Base-by-base conservation (phyloP, 1,140 invertebrate genomes). In the Danaus plexippus region DNA sequence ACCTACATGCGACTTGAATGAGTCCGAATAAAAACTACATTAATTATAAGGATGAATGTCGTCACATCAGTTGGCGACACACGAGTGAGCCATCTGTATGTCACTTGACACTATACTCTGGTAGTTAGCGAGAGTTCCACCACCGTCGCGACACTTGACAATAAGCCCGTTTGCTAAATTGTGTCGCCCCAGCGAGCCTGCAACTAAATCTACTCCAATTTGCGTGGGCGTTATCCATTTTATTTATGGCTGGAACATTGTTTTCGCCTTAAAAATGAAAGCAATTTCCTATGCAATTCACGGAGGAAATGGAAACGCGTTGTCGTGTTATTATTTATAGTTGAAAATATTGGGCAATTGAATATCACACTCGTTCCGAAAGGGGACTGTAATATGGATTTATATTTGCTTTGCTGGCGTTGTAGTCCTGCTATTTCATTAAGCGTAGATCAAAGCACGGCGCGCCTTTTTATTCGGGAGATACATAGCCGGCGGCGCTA, bases 81-180 rank as follows among this genome's bases (percentile, higher is more conserved):
- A 59, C 64, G 64, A 64, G 56, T 57, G 58, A 64, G 48, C 46
- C 58, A 49, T 64, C 66, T 70, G 66, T 73, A 72, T 69, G 67
- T 64, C 61, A 58, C 71, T 58, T 53, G 63, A 57, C 65, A 72
- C 69, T 70, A 66, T 63, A 59, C 54, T 52, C 50, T 51, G 42
- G 52, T 48, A 46, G 48, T 54, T 58, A 59, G 57, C 57, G 57
- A 22, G 49, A 32, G 50, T 51, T 50, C 57, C 62, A 51, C 45
- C 18, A 44, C 42, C 47, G 57, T 49, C 51, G 58, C 66, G 58
- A 67, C 69, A 64, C 68, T 75, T 55, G 61, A 72, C 71, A 72
- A 66, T 74, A 65, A 70, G 73, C 66, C 69, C 64, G 67, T 74
- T 67, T 66, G 63, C 67, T 71, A 65, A 73, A 75, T 69, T 68